Evolutionary conservation across 2,797 vertebrate genomes (phyloP).

Genomic region (Typhlichthys subterraneus): DNA sequence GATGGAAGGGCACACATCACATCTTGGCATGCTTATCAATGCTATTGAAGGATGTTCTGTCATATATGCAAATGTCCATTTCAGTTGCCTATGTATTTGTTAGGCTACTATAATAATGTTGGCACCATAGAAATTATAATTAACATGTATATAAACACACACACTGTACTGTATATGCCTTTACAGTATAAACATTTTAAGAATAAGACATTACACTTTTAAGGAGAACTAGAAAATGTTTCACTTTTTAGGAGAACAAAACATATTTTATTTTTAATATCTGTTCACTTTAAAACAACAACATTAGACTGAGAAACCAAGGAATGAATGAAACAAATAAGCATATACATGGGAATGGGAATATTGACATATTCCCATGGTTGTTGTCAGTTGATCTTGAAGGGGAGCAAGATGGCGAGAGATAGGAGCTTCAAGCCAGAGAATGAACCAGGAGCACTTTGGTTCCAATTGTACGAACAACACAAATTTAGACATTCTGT

Average conservation of each 20-base stretch:
- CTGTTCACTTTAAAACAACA: conserved; percentile 64
- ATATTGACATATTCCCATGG: conserved; percentile 35
- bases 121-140: no score
- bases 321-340: conserved; percentile 43
- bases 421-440: background rate
- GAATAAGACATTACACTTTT: no score
- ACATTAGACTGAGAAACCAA: conserved; percentile 66
- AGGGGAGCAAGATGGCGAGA: conserved; percentile 26
- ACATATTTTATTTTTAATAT: conserved; percentile 59
- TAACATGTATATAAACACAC: no score
- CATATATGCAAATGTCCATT: no score
- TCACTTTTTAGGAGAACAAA: conserved; percentile 37
- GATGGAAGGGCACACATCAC: no score
- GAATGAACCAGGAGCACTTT: conserved; percentile 7
- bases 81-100: no score
- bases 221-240: background rate
- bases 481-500: no score
- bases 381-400: conserved; percentile 32
- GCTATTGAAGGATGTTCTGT: no score
- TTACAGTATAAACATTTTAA: no score
- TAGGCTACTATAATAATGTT: no score
- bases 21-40: no score
- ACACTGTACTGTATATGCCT: no score
- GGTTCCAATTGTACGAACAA: conserved; percentile 18
- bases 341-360: conserved; percentile 49